These are phyloP conservation scores for Cossypha polioptera DNA, from an alignment of 2,797 vertebrate species.

Conservation along the genomic window DNA sequence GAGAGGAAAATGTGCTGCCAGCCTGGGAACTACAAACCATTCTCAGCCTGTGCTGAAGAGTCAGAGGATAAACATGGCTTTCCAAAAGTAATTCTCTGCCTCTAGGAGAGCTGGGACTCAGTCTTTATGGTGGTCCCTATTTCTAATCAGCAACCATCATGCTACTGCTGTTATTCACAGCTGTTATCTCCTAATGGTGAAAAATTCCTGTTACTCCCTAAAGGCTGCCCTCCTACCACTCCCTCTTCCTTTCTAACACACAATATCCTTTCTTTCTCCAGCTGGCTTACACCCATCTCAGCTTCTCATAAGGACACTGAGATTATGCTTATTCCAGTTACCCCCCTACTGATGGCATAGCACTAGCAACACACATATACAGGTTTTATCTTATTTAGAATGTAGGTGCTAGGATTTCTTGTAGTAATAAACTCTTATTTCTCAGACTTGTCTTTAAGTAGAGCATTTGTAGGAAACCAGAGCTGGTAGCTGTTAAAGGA, in stretches of 20 bases:
- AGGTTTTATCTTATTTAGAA: background rate
- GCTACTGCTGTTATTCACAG: background rate
- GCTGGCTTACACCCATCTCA: background rate
- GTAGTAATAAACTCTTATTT: background rate
- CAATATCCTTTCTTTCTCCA: background rate
- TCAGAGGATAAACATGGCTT: background rate
- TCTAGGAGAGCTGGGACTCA: background rate
- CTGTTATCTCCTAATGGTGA: background rate
- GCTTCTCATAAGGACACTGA: background rate
- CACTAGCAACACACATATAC: background rate
- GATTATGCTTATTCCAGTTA: background rate
- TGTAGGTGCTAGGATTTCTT: background rate
- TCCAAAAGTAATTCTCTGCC: background rate
- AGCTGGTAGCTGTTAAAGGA: background rate
- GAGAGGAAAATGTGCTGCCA: slow-evolving; percentile 7
- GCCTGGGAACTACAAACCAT: background rate
- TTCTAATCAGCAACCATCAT: background rate
- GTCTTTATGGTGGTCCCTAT: background rate
- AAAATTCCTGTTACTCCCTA: background rate
- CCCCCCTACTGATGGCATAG: background rate
- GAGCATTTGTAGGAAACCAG: background rate
- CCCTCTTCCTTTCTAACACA: background rate
- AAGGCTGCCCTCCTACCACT: background rate
- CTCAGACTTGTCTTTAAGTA: background rate
- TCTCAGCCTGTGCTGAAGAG: background rate